Evolutionary conservation across 2,113 vertebrate species (phyloP), one percentile per base, ranked within the genome.

Genomic region (Ochotona princeps): DNA sequence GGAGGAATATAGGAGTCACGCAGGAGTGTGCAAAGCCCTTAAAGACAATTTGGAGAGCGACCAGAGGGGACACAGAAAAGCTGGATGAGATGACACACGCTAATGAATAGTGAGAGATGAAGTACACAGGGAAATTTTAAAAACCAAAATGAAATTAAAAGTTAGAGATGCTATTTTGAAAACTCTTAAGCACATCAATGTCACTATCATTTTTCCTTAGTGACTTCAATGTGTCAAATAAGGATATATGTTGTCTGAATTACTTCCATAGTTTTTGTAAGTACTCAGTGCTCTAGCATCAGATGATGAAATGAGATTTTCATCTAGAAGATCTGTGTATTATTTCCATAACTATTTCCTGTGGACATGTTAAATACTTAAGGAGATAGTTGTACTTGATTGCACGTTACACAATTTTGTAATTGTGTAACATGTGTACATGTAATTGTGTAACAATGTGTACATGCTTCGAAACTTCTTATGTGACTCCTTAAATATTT

Each of bases 1-100:
- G 38, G 38, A 44, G 38, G 6, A 44, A 44, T 6, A 44, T 6
- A 44, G 38, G 38, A 44, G 38, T 94, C 79, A 95, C 93, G 30
- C 89, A 97, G 90, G 35, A 96, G 89, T 3, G 10, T 80, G 20
- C 63, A 61, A 54, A 90, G 8, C 14, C 12, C 23, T 47, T 63
- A 85, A 35, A 90, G 75, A 74, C 18, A 57, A 57, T 90, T 81
- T 81, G 75, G 5, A 72, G 69, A 7, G 23, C 18, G 78, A 91
- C 66, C 32, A 79, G 11, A 57, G 13, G 54, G 76, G 20, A 44
- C 11, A 66, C 4, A 61, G 30, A 32, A 72, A 87, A 81, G 14
- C 89, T 80, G 35, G 26, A 70, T 13, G 69, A 0, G 67, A 82
- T 35, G 61, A 0, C 7, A 72, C 28, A 70, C 21, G 0, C 38